phyloP scores from a whole-genome alignment of 2,113 vertebrate species.

The Centropristis striata region DNA sequence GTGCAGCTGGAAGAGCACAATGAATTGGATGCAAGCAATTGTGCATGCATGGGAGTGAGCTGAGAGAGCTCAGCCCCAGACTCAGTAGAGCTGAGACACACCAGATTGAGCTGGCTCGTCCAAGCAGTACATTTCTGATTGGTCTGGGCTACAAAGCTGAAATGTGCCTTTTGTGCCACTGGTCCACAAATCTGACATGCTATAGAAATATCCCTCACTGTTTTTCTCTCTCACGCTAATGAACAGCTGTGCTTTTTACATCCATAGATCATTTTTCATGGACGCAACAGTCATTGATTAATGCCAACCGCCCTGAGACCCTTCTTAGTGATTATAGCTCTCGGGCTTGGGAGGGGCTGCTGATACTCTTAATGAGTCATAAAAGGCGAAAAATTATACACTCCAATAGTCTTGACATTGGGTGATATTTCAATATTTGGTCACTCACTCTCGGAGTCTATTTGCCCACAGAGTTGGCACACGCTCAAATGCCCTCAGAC shows the following conservation, averaged over 20 bases:
- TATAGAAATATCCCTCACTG: slow-evolving; percentile 8
- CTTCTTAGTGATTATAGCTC: slow-evolving; percentile 65
- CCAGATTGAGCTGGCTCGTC: slow-evolving; percentile 67
- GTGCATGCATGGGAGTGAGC: slow-evolving; percentile 69
- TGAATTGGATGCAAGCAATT: slow-evolving; percentile 72
- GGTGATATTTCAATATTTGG: slow-evolving; percentile 77
- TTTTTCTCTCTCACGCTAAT: slow-evolving; percentile 41
- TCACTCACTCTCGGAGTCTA: slow-evolving; percentile 68
- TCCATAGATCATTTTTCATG: slow-evolving; percentile 65
- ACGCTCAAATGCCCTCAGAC: slow-evolving; percentile 58
- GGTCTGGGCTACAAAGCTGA: slow-evolving; percentile 64
- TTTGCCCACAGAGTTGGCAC: slow-evolving; percentile 69
- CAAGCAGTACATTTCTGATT: slow-evolving; percentile 72
- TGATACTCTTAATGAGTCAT: slow-evolving; percentile 67
- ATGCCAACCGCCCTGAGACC: slow-evolving; percentile 55
- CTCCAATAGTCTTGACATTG: slow-evolving; percentile 62
- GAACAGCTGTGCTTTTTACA: slow-evolving; percentile 37
- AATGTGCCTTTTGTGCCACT: slow-evolving; percentile 65
- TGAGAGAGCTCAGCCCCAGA: slow-evolving; percentile 52
- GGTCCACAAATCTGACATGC: slow-evolving; percentile 43
- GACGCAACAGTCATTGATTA: slow-evolving; percentile 69
- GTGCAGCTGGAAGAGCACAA: slow-evolving; percentile 70
- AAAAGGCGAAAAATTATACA: slow-evolving; percentile 65
- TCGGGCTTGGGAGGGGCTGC: slow-evolving; percentile 49
- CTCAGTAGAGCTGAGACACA: slow-evolving; percentile 65